phyloP scores from a whole-genome alignment of 2,797 vertebrate species.

The Chelon auratus region DNA sequence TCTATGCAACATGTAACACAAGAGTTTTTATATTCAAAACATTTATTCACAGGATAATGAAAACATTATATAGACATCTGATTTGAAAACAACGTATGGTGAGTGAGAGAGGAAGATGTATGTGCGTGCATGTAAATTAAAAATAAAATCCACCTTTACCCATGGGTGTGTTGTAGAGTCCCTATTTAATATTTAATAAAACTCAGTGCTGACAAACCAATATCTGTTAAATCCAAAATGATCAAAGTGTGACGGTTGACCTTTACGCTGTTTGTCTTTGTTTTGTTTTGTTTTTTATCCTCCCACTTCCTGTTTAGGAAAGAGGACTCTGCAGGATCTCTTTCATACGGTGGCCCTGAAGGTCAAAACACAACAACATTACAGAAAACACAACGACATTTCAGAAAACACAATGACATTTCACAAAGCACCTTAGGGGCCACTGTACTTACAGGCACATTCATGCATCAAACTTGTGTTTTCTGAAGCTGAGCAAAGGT shows the following conservation, averaged over 20 bases:
- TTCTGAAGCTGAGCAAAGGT: slow-evolving; percentile 62
- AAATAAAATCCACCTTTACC: slow-evolving; percentile 14
- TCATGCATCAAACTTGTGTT: slow-evolving; percentile 54
- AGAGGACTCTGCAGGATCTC: slow-evolving; percentile 47
- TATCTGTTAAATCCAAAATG: slow-evolving; percentile 59
- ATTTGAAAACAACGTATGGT: too few species aligned
- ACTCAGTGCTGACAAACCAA: slow-evolving; percentile 50
- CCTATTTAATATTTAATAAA: slow-evolving; percentile 57
- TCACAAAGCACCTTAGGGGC: too few species aligned
- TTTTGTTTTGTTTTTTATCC: slow-evolving; percentile 44
- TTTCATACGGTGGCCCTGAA: slow-evolving; percentile 9
- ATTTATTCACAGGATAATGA: too few species aligned
- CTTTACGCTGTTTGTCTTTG: slow-evolving; percentile 65
- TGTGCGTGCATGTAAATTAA: slow-evolving; percentile 9
- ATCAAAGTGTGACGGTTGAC: slow-evolving; percentile 72
- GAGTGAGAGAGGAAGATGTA: too few species aligned
- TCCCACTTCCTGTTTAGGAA: slow-evolving; percentile 18
- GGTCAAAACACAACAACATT: too few species aligned
- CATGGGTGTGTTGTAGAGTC: neutral
- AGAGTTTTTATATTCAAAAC: too few species aligned
- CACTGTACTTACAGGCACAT: slow-evolving; percentile 17
- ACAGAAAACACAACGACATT: too few species aligned
- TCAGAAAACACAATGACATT: too few species aligned
- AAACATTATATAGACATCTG: too few species aligned
- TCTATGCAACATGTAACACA: too few species aligned